Evolutionary conservation across 1,140 invertebrate genomes (phyloP).

Genomic region (Myzus persicae): DNA sequence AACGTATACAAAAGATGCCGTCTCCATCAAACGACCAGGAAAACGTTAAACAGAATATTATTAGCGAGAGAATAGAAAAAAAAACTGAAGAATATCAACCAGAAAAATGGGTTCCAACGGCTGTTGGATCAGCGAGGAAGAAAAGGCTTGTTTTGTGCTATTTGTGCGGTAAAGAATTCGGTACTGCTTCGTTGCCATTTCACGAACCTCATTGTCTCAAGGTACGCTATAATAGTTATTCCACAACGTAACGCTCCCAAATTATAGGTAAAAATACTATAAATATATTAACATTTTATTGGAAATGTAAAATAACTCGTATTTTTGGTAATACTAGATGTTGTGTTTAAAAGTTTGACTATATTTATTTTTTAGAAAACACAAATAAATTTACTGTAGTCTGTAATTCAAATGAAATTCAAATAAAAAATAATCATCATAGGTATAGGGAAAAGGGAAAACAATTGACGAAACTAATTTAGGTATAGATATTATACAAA

Average conservation of each 20-base stretch:
- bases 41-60: background rate
- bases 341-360: background rate
- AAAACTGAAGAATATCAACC: conserved; percentile 23
- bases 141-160: conserved; percentile 74
- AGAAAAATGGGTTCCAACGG: conserved; percentile 54
- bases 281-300: background rate
- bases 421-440: background rate
- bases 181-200: conserved; percentile 76
- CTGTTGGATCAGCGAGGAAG: conserved; percentile 61
- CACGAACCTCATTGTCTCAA: conserved; percentile 83
- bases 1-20: background rate
- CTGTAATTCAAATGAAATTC: background rate
- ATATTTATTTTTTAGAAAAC: background rate
- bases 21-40: background rate
- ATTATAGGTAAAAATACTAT: background rate
- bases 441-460: background rate
- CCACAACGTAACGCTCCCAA: background rate
- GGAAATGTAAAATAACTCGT: background rate
- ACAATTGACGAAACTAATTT: background rate
- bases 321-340: background rate
- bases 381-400: background rate
- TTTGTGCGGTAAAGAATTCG: conserved; percentile 81
- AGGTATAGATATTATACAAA: background rate
- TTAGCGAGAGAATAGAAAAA: background rate
- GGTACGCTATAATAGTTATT: conserved; percentile 68